Evolutionary conservation across 2,113 vertebrate species (phyloP), one percentile per base, ranked within the genome.

Genomic region (Dipodomys spectabilis): DNA sequence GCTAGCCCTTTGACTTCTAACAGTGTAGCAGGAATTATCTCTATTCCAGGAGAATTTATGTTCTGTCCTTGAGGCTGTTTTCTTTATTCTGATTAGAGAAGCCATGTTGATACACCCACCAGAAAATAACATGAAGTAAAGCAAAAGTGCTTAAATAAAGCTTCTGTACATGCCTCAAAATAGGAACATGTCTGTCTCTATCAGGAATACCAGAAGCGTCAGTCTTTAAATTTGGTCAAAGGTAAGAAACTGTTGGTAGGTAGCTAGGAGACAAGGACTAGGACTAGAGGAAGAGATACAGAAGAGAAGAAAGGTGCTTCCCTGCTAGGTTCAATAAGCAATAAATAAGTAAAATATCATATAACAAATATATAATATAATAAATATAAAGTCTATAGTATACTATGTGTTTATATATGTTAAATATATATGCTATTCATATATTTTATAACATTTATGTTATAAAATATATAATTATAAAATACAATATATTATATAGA

Each of bases 81-180:
- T 62, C 72, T 77, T 86, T 81, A 28, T 73, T 85, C 35, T 85
- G 44, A 82, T 87, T 27, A 71, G 85, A 92, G 44, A 74, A 57
- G 44, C 44, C 44, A 75, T 64, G 71, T 16, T 75, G 44, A 90
- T n/a, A 71, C 5, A 32, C 39, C 91, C 30, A 86, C 22, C 49
- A 88, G 71, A 94, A 94, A 93, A 39, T 60, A 95, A 80, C 30
- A 78, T 39, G 86, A 45, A 90, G 65, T 64, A 79, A 82, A 75
- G 74, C n/a, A 86, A 92, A 84, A 93, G 67, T 20, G 19, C 8
- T 49, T 49, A 49, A 57, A 86, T 67, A 89, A 83, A 74, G 32
- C 28, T 85, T 93, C 87, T 57, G 27, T 0, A 22, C n/a, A 28
- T 39, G 49, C 62, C 73, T 92, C 90, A 91, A 78, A 65, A 78